phyloP scores from a whole-genome alignment of 2,888 invertebrate species.

The Physocephala rufipes region DNA sequence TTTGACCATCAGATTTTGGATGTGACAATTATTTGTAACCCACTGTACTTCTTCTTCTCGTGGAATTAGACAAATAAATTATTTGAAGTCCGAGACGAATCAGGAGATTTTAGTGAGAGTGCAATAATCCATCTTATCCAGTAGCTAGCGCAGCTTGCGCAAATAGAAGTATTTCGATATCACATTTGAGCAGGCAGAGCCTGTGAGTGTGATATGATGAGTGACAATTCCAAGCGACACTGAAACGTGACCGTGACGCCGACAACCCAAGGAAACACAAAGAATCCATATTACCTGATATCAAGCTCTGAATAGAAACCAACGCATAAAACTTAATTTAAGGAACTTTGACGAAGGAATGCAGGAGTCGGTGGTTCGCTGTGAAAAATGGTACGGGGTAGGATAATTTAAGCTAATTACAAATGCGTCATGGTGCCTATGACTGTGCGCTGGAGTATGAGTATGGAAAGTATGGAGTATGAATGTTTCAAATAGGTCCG shows the following conservation, averaged over 20 bases:
- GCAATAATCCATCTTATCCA: constrained; percentile 36
- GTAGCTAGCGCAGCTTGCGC: neutral
- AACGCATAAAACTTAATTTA: constrained; percentile 29
- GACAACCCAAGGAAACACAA: neutral
- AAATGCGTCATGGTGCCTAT: constrained; percentile 47
- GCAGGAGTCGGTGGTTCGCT: neutral
- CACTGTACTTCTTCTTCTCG: too few species aligned
- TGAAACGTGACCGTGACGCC: constrained; percentile 27
- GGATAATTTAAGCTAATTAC: constrained; percentile 16
- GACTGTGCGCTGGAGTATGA: neutral
- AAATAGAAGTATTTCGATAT: too few species aligned
- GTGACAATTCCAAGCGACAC: constrained; percentile 21
- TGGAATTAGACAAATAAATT: too few species aligned
- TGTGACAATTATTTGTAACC: too few species aligned
- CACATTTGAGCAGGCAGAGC: neutral
- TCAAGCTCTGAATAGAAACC: neutral
- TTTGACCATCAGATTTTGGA: too few species aligned
- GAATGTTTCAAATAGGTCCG: constrained; percentile 37
- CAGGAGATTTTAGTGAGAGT: too few species aligned
- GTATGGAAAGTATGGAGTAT: neutral
- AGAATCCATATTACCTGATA: constrained; percentile 12
- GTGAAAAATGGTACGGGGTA: constrained; percentile 27
- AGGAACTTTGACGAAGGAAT: constrained; percentile 34
- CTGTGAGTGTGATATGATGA: constrained; percentile 33
- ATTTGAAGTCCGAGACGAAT: too few species aligned